phyloP scores from a whole-genome alignment of 2,797 vertebrate species.

The Pseudopleuronectes americanus region DNA sequence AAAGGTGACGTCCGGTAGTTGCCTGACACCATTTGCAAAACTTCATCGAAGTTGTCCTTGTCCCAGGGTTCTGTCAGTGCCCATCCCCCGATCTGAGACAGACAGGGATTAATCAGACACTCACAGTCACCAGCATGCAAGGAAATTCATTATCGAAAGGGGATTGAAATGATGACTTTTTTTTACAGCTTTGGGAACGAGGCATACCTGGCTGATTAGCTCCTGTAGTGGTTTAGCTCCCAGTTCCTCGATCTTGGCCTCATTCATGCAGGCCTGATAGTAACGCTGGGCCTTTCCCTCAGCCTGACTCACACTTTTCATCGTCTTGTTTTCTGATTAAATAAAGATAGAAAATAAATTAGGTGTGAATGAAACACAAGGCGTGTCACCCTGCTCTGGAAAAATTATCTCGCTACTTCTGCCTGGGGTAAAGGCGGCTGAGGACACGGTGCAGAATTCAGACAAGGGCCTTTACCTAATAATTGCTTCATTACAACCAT shows the following conservation, averaged over 20 bases:
- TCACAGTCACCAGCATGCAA: background rate
- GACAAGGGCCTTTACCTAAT: constrained; percentile 84
- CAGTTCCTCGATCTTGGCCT: constrained; percentile 91
- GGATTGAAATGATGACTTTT: constrained; percentile 6
- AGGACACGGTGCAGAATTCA: constrained; percentile 3
- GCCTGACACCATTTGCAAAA: constrained; percentile 88
- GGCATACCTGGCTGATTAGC: constrained; percentile 89
- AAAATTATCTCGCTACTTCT: constrained; percentile 21
- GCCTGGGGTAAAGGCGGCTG: background rate
- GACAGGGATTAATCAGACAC: background rate
- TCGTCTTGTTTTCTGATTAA: constrained; percentile 89
- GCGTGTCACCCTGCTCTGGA: background rate
- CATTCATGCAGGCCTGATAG: constrained; percentile 96
- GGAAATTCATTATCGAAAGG: background rate
- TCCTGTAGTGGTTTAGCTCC: constrained; percentile 88
- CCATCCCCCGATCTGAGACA: constrained; percentile 93
- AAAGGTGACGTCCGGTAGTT: constrained; percentile 91
- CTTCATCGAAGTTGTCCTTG: constrained; percentile 91
- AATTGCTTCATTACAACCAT: constrained; percentile 95
- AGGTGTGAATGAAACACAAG: background rate
- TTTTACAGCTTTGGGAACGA: background rate
- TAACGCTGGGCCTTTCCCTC: constrained; percentile 93
- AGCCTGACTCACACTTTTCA: constrained; percentile 86
- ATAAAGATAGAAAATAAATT: background rate
- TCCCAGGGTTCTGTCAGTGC: constrained; percentile 88